These are phyloP conservation scores for Cercocebus atys DNA, from an alignment of 2,113 vertebrate species.

Conservation along the genomic window DNA sequence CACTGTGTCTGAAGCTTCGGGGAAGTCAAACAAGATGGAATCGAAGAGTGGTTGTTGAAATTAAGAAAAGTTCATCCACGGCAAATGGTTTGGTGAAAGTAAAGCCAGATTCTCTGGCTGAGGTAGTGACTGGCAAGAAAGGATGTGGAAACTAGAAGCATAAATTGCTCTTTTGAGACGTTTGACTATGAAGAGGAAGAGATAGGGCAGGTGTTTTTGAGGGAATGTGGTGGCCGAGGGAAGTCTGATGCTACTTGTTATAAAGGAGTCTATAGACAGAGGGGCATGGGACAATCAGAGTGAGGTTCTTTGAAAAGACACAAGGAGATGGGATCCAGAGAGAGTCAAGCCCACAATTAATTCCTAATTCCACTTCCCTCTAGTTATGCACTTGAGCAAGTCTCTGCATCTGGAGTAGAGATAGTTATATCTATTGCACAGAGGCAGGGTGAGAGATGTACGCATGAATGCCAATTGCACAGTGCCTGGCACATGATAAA, in stretches of 20 bases:
- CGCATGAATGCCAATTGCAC: rapidly evolving
- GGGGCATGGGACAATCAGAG: neutral
- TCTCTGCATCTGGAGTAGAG: neutral
- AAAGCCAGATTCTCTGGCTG: neutral
- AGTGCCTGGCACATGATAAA: neutral
- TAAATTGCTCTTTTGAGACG: neutral
- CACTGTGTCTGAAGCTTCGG: neutral
- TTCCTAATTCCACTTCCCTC: neutral
- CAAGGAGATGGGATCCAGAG: neutral
- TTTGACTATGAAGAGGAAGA: neutral
- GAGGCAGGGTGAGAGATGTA: neutral
- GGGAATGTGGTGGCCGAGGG: no score
- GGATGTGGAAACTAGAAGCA: neutral
- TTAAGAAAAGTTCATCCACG: neutral
- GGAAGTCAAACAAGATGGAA: neutral
- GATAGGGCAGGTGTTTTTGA: neutral
- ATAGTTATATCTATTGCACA: neutral
- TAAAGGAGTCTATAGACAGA: neutral
- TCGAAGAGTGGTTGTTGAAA: neutral
- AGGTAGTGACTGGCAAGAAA: neutral
- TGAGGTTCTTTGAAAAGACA: neutral
- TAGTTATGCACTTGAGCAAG: neutral
- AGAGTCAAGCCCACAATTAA: neutral
- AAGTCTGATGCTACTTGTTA: rapidly evolving
- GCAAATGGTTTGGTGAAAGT: neutral